phyloP scores from a whole-genome alignment of 2,797 vertebrate genomes.

The Tympanoctomys barrerae region DNA sequence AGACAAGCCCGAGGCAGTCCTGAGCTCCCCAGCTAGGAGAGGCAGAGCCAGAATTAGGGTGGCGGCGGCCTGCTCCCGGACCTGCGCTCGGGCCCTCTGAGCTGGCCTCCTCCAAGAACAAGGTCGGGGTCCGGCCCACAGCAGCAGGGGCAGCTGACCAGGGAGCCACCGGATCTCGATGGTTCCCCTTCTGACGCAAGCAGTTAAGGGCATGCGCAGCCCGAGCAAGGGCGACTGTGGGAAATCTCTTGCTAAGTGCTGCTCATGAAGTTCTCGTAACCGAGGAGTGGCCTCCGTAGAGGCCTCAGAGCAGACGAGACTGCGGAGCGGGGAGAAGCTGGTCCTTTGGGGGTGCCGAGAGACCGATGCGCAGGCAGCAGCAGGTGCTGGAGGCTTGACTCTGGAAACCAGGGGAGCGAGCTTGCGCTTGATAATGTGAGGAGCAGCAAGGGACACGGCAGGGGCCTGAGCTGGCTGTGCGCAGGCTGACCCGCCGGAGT shows the following conservation, averaged over 20 bases:
- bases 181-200: neutral
- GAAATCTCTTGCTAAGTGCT: no score
- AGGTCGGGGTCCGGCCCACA: neutral
- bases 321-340: neutral
- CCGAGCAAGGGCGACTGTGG: no score
- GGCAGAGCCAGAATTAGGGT: neutral
- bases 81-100: neutral
- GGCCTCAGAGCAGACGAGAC: neutral
- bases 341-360: neutral
- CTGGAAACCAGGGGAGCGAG: neutral
- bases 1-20: neutral
- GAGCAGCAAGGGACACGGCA: neutral
- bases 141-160: neutral
- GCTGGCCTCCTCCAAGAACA: neutral
- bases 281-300: no score
- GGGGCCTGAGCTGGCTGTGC: neutral
- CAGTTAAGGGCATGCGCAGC: neutral
- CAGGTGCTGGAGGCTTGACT: neutral
- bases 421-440: neutral
- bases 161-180: no score
- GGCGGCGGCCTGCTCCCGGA: neutral
- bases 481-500: accelerated
- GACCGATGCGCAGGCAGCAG: neutral
- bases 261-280: neutral
- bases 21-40: neutral